Conservation (phyloP, 2,113 vertebrate genomes). For the Vulpes lagopus region DNA sequence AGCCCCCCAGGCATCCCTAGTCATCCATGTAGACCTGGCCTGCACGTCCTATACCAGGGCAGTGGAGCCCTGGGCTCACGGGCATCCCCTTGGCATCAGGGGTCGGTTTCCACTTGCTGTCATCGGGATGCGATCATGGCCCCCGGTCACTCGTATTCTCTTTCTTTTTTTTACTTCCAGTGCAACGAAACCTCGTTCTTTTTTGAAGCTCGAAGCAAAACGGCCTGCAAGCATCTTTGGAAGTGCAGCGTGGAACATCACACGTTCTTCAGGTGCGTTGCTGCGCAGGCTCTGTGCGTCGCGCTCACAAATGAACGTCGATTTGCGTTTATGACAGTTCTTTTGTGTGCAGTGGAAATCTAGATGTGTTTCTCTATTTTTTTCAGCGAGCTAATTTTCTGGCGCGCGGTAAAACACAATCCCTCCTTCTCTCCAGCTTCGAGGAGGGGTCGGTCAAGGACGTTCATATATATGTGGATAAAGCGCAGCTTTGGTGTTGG, state of each 20-base stretch:
- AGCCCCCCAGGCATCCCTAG: too few species aligned
- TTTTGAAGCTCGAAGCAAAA: conserved; percentile 92
- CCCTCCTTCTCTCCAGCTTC: neutral
- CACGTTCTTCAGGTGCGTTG: conserved; percentile 92
- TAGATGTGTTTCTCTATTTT: neutral
- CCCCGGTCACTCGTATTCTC: too few species aligned
- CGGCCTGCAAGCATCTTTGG: conserved; percentile 94
- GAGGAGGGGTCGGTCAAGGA: neutral
- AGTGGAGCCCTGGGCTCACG: too few species aligned
- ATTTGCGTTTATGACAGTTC: conserved; percentile 22
- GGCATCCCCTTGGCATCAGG: too few species aligned
- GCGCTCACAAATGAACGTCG: neutral
- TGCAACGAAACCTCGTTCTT: conserved; percentile 95
- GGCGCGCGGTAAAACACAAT: neutral
- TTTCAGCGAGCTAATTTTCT: neutral
- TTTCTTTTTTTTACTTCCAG: conserved; percentile 82
- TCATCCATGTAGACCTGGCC: too few species aligned
- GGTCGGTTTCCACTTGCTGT: too few species aligned
- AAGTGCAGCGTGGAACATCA: conserved; percentile 95
- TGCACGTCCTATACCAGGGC: too few species aligned
- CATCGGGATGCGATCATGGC: too few species aligned
- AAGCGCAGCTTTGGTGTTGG: too few species aligned
- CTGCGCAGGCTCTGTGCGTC: neutral
- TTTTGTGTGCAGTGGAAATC: neutral
- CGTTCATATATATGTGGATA: too few species aligned